These are phyloP conservation scores for Mylabris phalerata DNA, from an alignment of 1,140 invertebrate genomes.

Conservation along the genomic window DNA sequence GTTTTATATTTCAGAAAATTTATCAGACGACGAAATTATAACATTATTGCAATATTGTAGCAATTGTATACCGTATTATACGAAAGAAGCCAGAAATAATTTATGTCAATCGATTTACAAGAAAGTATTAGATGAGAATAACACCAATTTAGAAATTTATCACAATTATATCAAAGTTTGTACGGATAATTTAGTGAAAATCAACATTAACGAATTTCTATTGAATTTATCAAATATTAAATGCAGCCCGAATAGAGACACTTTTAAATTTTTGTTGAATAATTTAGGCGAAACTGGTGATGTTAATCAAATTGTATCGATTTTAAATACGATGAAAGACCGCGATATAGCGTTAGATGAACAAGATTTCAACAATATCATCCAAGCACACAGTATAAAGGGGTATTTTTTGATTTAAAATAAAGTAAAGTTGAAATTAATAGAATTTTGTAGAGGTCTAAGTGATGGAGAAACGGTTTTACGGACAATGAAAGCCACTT, in stretches of 20 bases:
- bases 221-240: constrained; percentile 7
- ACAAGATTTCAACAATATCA: constrained; percentile 51
- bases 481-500: constrained; percentile 40
- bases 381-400: constrained; percentile 50
- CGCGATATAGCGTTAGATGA: constrained; percentile 49
- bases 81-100: constrained; percentile 2
- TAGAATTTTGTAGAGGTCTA: constrained; percentile 33
- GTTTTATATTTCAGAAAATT: neutral
- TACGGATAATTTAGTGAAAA: constrained; percentile 30
- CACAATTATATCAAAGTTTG: constrained; percentile 35
- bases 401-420: constrained; percentile 34
- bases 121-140: constrained; percentile 3
- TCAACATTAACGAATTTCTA: constrained; percentile 29
- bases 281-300: constrained; percentile 51
- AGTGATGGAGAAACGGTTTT: constrained; percentile 34
- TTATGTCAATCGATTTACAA: constrained; percentile 7
- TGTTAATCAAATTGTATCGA: constrained; percentile 50
- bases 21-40: neutral
- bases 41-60: constrained; percentile 6
- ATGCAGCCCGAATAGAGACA: constrained; percentile 43
- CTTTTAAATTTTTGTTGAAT: constrained; percentile 46
- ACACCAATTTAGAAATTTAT: constrained; percentile 19
- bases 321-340: constrained; percentile 54
- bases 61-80: neutral
- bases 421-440: neutral